Evolutionary conservation across 2,888 invertebrate genomes (phyloP).

Genomic region (Chirona hameri): DNA sequence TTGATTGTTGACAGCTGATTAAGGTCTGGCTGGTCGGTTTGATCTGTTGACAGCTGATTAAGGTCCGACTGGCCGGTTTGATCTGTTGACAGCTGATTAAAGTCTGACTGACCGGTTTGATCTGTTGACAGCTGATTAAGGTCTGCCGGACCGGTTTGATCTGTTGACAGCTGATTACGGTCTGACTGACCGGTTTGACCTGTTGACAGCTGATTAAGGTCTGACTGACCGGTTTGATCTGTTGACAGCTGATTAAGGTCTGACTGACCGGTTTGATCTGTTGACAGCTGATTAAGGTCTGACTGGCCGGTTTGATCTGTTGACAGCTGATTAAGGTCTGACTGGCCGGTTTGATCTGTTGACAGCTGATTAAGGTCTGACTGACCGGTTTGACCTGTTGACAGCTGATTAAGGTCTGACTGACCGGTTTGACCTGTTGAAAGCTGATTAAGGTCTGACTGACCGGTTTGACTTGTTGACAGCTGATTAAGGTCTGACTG

Average conservation of each 20-base stretch:
- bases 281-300: constrained; percentile 66
- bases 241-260: constrained; percentile 66
- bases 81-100: constrained; percentile 60
- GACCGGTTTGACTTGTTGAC: background rate
- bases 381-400: too few species aligned
- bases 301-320: too few species aligned
- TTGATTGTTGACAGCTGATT: too few species aligned
- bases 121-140: constrained; percentile 61
- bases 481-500: constrained; percentile 70
- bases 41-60: constrained; percentile 57
- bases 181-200: constrained; percentile 45
- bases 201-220: constrained; percentile 66
- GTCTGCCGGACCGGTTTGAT: constrained; percentile 49
- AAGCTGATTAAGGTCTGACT: constrained; percentile 70
- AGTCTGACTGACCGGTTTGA: constrained; percentile 50
- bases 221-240: too few species aligned
- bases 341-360: too few species aligned
- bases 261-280: too few species aligned
- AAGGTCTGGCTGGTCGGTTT: too few species aligned
- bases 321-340: constrained; percentile 66
- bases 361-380: constrained; percentile 67
- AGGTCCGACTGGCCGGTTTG: constrained; percentile 54
- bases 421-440: too few species aligned
- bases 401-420: constrained; percentile 68
- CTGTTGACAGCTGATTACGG: constrained; percentile 63